Base-by-base conservation (phyloP, 2,888 invertebrate species). In the Megaustenia siamemsis region DNA sequence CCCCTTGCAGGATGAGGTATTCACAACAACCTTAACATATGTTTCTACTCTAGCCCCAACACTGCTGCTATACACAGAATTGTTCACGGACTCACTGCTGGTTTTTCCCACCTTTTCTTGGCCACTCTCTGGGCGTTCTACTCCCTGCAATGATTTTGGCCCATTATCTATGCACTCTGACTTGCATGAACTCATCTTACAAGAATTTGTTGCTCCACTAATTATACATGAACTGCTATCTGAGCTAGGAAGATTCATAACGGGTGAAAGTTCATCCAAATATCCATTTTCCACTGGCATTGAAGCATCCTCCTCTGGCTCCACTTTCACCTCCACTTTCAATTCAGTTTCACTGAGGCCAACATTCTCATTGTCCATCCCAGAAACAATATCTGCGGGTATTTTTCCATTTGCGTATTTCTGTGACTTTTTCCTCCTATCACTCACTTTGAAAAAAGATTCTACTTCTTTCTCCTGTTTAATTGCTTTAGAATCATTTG, bases 1-100 rank as follows among this genome's bases (percentile, higher is more conserved):
- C 91, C 92, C 84, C n/a, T 82, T 79, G 6, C 18, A 32, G 28
- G 28, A 35, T 18, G 32, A 63, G 32, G 49, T 84, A 15, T 85
- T 68, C 35, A 71, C 71, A 38, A 63, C 83, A 18, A 66, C 69
- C 35, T 76, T 78, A 18, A 76, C 53, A 10, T 83, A 32, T 21
- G 38, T 69, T 53, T 77, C 71, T 82, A 71, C 78, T 15, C 60
- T 56, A 2, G 15, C 49, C 21, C 63, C 84, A 45, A 3, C 45
- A 35, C 63, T 35, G 28, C 60, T 71, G 21, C 40, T 71, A 32
- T 85, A 83, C 40, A 79, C 56, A 32, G 82, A 68, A 32, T 68
- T 75, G 35, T 80, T 80, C 49, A 73, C 12, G 28, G 84, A 53
- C 21, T 79, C 71, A 12, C 38, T 56, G 28, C 4, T 53, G 3